A percentile compares a stretch with the other conserved stretches of the same genome.
Evolutionary conservation across 2,113 vertebrate species (phyloP).

Genomic region (western clawed frog (Xenopus tropicalis)): DNA sequence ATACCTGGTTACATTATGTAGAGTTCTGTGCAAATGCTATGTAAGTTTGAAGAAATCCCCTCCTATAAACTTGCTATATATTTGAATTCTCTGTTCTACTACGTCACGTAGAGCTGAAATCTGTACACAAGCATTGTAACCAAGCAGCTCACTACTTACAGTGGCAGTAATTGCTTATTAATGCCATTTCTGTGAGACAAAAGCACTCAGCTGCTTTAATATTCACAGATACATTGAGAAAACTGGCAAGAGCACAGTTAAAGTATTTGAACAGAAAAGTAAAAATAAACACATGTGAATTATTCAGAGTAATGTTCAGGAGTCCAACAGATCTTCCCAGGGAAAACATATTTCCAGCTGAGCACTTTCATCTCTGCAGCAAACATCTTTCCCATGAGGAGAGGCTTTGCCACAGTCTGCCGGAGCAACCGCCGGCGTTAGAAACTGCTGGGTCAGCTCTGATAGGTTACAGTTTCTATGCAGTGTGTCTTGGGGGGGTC

Average conservation of each 20-base stretch:
- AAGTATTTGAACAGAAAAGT: not conserved
- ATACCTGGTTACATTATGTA: too few species aligned
- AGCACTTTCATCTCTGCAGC: not conserved
- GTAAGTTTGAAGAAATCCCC: too few species aligned
- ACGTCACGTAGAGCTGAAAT: too few species aligned
- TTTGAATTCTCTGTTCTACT: too few species aligned
- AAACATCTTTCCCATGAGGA: not conserved
- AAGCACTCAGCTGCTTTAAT: not conserved
- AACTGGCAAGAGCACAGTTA: not conserved
- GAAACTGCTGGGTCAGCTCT: not conserved
- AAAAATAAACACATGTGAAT: slow-evolving; percentile 5
- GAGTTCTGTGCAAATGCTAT: too few species aligned
- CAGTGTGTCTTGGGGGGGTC: too few species aligned
- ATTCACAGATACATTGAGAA: not conserved
- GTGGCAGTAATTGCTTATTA: not conserved
- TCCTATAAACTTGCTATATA: too few species aligned
- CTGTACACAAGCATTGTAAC: not conserved
- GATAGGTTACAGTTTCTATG: not conserved
- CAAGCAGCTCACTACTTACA: not conserved
- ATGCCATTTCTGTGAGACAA: not conserved
- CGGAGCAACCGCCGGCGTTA: not conserved
- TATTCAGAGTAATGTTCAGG: slow-evolving; percentile 2
- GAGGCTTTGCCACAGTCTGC: not conserved
- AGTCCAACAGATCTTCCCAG: not conserved
- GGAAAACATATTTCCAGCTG: slow-evolving; percentile 1